These are phyloP conservation scores for Tupaia chinensis DNA, from an alignment of 2,113 vertebrate genomes.

Conservation along the genomic window DNA sequence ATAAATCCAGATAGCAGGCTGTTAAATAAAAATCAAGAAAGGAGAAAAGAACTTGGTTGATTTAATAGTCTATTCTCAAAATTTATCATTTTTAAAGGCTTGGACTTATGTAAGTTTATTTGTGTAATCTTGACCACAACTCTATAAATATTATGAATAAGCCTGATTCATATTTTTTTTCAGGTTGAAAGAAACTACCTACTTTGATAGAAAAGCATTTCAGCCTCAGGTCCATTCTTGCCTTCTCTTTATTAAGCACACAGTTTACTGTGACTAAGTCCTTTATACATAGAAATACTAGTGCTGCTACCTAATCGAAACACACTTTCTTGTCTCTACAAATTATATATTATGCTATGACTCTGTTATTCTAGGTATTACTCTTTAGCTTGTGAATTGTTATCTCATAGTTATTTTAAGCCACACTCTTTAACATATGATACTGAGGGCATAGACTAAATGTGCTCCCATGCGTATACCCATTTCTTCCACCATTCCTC, in stretches of 20 bases:
- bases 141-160: not conserved
- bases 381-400: not conserved
- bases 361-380: not conserved
- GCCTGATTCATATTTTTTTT: not conserved
- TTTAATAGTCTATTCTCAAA: not conserved
- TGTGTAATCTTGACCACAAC: not conserved
- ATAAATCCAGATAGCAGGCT: not conserved
- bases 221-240: not conserved
- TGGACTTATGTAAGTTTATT: not conserved
- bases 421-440: rapidly evolving
- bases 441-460: not conserved
- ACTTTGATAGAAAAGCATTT: not conserved
- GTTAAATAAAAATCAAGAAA: not conserved
- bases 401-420: not conserved
- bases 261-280: not conserved
- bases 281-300: not conserved
- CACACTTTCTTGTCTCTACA: not conserved
- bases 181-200: not conserved
- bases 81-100: not conserved
- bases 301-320: not conserved
- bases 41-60: no score
- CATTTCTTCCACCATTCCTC: not conserved
- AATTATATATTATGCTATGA: not conserved
- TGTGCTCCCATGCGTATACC: rapidly evolving
- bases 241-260: not conserved